Evolutionary conservation across 2,797 vertebrate genomes (phyloP).

Genomic region (Salmo trutta): DNA sequence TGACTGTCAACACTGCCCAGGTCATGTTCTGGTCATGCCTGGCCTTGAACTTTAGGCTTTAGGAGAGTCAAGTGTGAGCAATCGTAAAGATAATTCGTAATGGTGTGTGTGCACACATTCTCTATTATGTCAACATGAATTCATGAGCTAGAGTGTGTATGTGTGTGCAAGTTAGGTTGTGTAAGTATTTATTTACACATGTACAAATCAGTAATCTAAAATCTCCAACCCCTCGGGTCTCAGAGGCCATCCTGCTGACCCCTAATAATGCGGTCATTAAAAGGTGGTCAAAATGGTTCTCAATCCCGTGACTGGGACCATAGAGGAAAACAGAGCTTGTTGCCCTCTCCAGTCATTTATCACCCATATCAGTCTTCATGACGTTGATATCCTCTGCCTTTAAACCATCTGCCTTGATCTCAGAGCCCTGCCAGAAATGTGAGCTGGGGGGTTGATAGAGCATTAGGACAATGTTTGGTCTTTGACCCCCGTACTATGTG

Average conservation of each 20-base stretch:
- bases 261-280: not conserved
- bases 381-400: conserved; percentile 29
- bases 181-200: not conserved
- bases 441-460: conserved; percentile 12
- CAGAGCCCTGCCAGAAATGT: conserved; percentile 28
- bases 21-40: not conserved
- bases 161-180: not conserved
- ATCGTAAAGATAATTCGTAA: not conserved
- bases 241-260: not conserved
- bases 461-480: not conserved
- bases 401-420: conserved; percentile 48
- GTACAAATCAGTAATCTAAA: not conserved
- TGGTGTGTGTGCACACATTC: no score
- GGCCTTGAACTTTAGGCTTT: conserved; percentile 10
- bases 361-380: conserved; percentile 15
- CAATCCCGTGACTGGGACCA: conserved; percentile 3
- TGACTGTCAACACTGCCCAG: conserved; percentile 10
- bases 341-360: conserved; percentile 22
- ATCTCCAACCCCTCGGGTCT: not conserved
- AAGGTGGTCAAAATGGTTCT: not conserved
- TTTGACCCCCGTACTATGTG: conserved; percentile 33
- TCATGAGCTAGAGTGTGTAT: not conserved
- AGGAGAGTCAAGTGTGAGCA: not conserved
- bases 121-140: no score
- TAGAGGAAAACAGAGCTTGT: conserved; percentile 18